Evolutionary conservation across 1,140 invertebrate genomes (phyloP).

Genomic region (Probaryconus sp.): DNA sequence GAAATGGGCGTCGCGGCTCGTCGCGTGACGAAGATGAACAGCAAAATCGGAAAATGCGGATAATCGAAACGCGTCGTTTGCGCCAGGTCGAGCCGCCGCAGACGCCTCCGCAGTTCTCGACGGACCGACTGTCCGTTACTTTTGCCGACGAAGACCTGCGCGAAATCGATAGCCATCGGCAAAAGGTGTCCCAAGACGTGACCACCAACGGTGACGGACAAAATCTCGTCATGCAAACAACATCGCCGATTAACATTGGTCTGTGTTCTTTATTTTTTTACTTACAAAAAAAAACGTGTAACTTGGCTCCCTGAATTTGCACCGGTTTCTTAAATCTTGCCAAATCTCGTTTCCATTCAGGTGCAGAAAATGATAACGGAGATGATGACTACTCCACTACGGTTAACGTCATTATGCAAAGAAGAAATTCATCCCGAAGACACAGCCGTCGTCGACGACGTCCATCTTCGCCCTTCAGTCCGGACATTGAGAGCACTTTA

Average conservation of each 20-base stretch:
- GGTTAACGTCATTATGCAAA: conserved; percentile 87
- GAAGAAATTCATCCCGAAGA: conserved; percentile 82
- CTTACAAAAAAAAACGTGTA: no score
- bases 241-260: conserved; percentile 47
- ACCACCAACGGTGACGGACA: neutral
- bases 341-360: conserved; percentile 9
- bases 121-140: conserved; percentile 84
- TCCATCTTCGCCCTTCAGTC: conserved; percentile 85
- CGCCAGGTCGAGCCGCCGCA: conserved; percentile 79
- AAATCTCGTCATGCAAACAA: conserved; percentile 40
- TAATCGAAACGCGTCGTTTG: conserved; percentile 42
- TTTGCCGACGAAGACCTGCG: conserved; percentile 79
- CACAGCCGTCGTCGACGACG: conserved; percentile 81
- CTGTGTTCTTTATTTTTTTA: conserved; percentile 23
- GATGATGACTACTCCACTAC: conserved; percentile 90
- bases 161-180: conserved; percentile 69
- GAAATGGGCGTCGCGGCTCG: conserved; percentile 5
- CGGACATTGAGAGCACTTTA: conserved; percentile 72
- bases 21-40: conserved; percentile 36
- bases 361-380: conserved; percentile 77
- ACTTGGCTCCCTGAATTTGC: no score
- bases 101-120: conserved; percentile 82
- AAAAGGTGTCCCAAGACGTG: conserved; percentile 14
- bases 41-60: conserved; percentile 49
- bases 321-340: no score